Percentiles rank a stretch among this genome's conserved stretches.
These are phyloP conservation scores for Hypotaenidia okinawae DNA, from an alignment of 2,797 vertebrate species.

Conservation along the genomic window DNA sequence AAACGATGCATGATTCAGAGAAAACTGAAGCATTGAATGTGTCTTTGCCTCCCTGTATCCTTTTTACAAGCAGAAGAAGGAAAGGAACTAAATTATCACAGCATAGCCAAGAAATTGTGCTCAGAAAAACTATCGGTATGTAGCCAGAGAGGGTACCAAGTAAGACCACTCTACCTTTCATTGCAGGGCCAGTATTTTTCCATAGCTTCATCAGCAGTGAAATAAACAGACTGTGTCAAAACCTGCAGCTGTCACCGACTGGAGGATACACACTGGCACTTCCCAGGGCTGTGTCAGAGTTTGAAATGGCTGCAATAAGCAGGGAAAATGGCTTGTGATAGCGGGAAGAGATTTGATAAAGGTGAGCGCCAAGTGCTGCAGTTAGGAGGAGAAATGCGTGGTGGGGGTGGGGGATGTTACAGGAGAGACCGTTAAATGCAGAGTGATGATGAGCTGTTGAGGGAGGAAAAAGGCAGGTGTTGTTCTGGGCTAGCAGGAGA, in stretches of 20 bases:
- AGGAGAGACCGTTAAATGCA: slow-evolving; percentile 6
- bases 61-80: neutral
- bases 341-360: slow-evolving; percentile 11
- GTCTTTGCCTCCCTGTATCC: neutral
- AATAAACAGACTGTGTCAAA: neutral
- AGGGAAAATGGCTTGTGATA: slow-evolving; percentile 35
- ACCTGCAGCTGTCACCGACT: neutral
- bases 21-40: slow-evolving; percentile 14
- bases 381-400: slow-evolving; percentile 1
- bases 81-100: slow-evolving; percentile 7
- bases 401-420: slow-evolving; percentile 29
- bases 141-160: neutral
- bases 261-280: neutral
- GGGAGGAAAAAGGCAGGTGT: slow-evolving; percentile 16
- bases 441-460: slow-evolving; percentile 27
- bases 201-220: neutral
- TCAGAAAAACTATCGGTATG: neutral
- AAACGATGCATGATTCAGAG: slow-evolving; percentile 38
- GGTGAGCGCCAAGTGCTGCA: neutral
- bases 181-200: neutral
- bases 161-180: neutral
- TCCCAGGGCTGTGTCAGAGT: neutral
- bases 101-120: neutral
- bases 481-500: neutral
- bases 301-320: neutral